phyloP scores from a whole-genome alignment of 2,888 invertebrate species.

The Micropterix aruncella region DNA sequence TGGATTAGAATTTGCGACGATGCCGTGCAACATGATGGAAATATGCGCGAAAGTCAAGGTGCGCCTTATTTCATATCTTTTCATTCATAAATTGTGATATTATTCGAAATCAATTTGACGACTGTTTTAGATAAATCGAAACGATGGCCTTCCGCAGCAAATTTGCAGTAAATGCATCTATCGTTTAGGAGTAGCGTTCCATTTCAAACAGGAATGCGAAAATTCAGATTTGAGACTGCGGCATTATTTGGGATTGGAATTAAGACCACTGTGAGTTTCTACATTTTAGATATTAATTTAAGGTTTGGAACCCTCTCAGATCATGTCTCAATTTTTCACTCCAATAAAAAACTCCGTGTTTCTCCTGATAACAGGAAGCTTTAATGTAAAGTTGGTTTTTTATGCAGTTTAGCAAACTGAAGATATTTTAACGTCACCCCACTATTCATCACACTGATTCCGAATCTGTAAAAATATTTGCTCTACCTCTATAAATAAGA shows the following conservation, averaged over 20 bases:
- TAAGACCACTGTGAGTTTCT: conserved; percentile 21
- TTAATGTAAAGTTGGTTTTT: not conserved
- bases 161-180: conserved; percentile 49
- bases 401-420: not conserved
- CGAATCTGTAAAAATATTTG: too few species aligned
- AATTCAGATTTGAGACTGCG: conserved; percentile 41
- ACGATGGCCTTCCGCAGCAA: conserved; percentile 43
- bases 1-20: conserved; percentile 42
- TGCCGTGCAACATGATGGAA: conserved; percentile 45
- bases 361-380: too few species aligned
- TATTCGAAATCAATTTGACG: conserved; percentile 1
- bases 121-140: conserved; percentile 30
- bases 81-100: not conserved
- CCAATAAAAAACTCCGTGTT: too few species aligned
- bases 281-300: conserved; percentile 1
- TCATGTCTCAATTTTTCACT: not conserved
- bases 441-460: too few species aligned
- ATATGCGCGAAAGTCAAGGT: conserved; percentile 43
- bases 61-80: conserved; percentile 6
- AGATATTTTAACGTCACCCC: too few species aligned
- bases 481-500: too few species aligned
- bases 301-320: not conserved
- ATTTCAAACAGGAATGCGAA: conserved; percentile 48
- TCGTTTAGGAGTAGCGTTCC: conserved; percentile 44
- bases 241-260: conserved; percentile 38